Conservation (phyloP, 2,888 invertebrate genomes). For the Icerya purchasi region DNA sequence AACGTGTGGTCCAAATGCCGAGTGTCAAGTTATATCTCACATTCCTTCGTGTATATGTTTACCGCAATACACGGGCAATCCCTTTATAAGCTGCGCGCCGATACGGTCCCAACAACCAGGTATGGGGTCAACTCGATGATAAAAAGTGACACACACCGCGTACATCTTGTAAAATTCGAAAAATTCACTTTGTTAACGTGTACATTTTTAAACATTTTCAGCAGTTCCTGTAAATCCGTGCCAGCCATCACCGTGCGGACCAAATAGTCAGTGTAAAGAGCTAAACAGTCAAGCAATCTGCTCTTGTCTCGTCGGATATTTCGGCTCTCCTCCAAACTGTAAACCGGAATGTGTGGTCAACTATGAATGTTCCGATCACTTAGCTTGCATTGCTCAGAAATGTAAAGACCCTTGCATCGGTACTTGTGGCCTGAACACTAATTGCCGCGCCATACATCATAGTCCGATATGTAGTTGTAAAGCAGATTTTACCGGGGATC, state of each 20-base stretch:
- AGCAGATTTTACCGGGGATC: conserved; percentile 43
- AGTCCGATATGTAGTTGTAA: conserved; percentile 42
- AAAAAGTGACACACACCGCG: not conserved
- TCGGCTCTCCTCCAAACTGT: conserved; percentile 49
- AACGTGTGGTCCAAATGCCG: conserved; percentile 31
- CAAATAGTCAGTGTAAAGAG: conserved; percentile 49
- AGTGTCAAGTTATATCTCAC: conserved; percentile 31
- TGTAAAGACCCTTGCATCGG: conserved; percentile 58
- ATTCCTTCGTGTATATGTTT: conserved; percentile 30
- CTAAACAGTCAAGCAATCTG: conserved; percentile 53
- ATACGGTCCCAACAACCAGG: too few relatives aligned
- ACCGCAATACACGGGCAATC: conserved; percentile 26
- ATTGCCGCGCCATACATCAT: conserved; percentile 52
- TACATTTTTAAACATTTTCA: conserved; percentile 10
- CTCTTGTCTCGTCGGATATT: conserved; percentile 51
- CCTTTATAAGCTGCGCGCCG: conserved; percentile 24
- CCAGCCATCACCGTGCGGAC: conserved; percentile 51
- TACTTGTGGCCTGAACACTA: conserved; percentile 51
- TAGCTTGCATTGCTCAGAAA: conserved; percentile 47
- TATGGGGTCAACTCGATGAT: too few relatives aligned
- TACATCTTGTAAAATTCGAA: not conserved
- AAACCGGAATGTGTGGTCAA: conserved; percentile 62
- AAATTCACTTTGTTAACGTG: not conserved
- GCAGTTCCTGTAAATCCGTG: conserved; percentile 29
- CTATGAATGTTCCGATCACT: conserved; percentile 43